Evolutionary conservation across 2,797 vertebrate genomes (phyloP).

Genomic region (Manis crassicaudata): DNA sequence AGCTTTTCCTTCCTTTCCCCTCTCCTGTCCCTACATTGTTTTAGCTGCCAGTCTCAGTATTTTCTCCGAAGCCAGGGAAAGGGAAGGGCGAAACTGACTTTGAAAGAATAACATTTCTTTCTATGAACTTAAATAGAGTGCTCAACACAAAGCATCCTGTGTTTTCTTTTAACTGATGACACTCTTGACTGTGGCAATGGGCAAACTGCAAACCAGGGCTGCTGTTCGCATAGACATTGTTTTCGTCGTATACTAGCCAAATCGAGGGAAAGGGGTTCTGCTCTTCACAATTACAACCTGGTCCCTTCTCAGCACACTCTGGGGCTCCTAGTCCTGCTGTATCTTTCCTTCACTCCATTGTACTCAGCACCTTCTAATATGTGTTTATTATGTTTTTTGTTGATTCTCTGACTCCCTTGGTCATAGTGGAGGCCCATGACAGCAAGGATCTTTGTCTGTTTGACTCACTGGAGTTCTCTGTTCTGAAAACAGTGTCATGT

Average conservation of each 20-base stretch:
- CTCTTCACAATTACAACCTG: not conserved
- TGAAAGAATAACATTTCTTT: constrained; percentile 77
- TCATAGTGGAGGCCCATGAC: not conserved
- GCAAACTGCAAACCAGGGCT: not conserved
- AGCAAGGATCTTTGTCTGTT: not conserved
- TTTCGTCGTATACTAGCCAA: not conserved
- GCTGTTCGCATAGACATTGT: not conserved
- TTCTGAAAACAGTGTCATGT: not conserved
- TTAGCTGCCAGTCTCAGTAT: constrained; percentile 48
- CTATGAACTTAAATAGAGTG: constrained; percentile 67
- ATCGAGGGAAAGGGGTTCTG: not conserved
- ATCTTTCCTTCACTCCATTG: not conserved
- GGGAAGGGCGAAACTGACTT: constrained; percentile 73
- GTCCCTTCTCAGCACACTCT: not conserved
- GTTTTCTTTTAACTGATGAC: constrained; percentile 58
- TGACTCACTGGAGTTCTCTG: not conserved
- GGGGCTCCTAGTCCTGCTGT: not conserved
- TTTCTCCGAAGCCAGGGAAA: constrained; percentile 71
- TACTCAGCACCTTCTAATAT: not conserved
- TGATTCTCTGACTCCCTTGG: not conserved
- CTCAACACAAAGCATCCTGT: constrained; percentile 67
- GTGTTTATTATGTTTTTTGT: not conserved
- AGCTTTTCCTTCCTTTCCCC: constrained; percentile 67
- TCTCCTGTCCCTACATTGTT: constrained; percentile 75
- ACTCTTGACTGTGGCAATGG: not conserved